Evolutionary conservation across 2,797 vertebrate species (phyloP).

Genomic region (Prunella strophiata): DNA sequence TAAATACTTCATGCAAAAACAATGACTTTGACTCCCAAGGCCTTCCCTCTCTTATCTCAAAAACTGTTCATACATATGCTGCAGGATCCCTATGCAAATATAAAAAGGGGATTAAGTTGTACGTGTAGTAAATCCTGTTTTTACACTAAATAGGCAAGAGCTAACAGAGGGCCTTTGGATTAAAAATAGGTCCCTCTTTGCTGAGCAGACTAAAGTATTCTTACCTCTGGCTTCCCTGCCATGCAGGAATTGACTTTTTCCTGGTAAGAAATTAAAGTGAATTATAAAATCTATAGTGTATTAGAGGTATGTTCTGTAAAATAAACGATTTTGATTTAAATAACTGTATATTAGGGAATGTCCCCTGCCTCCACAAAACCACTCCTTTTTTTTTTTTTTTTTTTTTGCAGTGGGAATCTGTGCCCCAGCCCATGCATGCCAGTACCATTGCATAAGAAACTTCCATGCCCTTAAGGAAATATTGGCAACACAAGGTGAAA

Average conservation of each 20-base stretch:
- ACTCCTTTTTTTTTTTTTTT: background rate
- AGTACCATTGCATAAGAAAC: background rate
- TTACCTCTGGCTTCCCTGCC: background rate
- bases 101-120: slow-evolving; percentile 29
- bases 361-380: background rate
- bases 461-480: background rate
- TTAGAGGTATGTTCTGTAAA: background rate
- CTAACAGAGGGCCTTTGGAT: background rate
- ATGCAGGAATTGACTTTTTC: background rate
- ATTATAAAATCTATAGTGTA: slow-evolving; percentile 16
- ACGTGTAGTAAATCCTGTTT: slow-evolving; percentile 25
- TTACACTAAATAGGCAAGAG: slow-evolving; percentile 16
- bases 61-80: slow-evolving; percentile 25
- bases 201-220: background rate
- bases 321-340: background rate
- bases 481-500: background rate
- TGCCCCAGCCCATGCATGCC: background rate
- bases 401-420: background rate
- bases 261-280: slow-evolving; percentile 6
- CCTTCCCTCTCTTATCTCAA: slow-evolving; percentile 45
- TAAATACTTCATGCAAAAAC: slow-evolving; percentile 66
- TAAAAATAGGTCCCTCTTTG: slow-evolving; percentile 30
- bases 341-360: background rate
- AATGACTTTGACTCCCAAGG: slow-evolving; percentile 26
- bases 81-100: background rate